These are phyloP conservation scores for Notocelia uddmanniana DNA, from an alignment of 2,888 invertebrate genomes.

Conservation along the genomic window DNA sequence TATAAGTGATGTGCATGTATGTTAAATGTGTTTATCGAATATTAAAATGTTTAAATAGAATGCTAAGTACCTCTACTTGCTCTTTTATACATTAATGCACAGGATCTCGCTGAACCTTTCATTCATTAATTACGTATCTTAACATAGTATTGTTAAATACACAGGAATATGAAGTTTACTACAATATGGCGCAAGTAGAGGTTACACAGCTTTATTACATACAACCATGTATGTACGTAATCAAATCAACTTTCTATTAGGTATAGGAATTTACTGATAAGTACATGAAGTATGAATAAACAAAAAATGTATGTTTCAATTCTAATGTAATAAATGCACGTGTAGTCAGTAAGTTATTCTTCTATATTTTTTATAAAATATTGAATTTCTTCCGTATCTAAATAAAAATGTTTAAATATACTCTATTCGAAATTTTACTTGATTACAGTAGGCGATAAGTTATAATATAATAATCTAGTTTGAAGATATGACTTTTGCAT, in stretches of 20 bases:
- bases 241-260: conserved; percentile 14
- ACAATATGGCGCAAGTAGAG: background rate
- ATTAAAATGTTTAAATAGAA: conserved; percentile 1
- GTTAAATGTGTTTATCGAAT: conserved; percentile 21
- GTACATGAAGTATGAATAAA: background rate
- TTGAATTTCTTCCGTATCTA: conserved; percentile 13
- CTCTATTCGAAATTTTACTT: conserved; percentile 16
- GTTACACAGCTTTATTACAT: conserved; percentile 1
- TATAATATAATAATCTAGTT: conserved; percentile 6
- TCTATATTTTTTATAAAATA: conserved; percentile 40
- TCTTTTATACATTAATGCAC: background rate
- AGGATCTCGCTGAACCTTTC: background rate
- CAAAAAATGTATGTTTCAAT: background rate
- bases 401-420: conserved; percentile 7
- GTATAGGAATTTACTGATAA: conserved; percentile 1
- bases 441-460: conserved; percentile 12
- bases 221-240: conserved; percentile 29
- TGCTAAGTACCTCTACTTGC: conserved; percentile 8
- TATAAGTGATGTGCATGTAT: conserved; percentile 12
- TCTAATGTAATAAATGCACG: conserved; percentile 29
- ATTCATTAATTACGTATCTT: background rate
- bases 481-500: conserved; percentile 24
- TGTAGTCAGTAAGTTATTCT: conserved; percentile 34
- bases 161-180: background rate
- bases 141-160: background rate